Evolutionary conservation across 1,140 invertebrate species (phyloP), one percentile per base, ranked within the genome.

Genomic region (Saxidomus purpurata): DNA sequence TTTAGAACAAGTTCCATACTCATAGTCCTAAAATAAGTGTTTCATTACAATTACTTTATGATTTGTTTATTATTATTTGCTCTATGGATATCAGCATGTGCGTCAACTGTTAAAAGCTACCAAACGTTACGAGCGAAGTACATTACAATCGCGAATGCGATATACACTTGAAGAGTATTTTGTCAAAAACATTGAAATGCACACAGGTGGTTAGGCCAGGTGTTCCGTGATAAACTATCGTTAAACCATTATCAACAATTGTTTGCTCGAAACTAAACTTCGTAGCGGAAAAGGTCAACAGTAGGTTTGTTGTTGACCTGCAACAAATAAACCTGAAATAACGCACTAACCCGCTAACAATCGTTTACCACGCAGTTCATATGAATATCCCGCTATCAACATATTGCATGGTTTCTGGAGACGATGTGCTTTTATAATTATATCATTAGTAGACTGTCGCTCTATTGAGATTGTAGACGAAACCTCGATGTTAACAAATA

Each of bases 191-290:
- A 13, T 71, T 71, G 25, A 71, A 71, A 71, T 36, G 34, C 34
- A 28, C 11, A 55, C 76, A 79, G 76, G 76, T 79, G 76, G 76
- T 36, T 49, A 3, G 47, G 0, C 76, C 76, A 79, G 76, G 76
- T 79, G 76, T 79, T 22, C 76, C 47, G 76, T 52, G 76, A 79
- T 79, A 79, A 79, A 79, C 76, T 55, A 38, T 11, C 76, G 47
- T 79, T 49, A 79, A 79, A n/a, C 34, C 31, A 52, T 79, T 31
- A 79, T 79, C 76, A 13, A 17, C 15, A 52, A n/a, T 36, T 76
- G 40, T 76, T 79, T 79, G 28, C 76, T 52, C 76, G 9, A 52
- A 52, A 79, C 76, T 55, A 79, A 55, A 79, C 47, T 52, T 79
- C 76, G 4, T n/a, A 55, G 13, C 47, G 31, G 31, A 36, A 36